Evolutionary conservation across 2,797 vertebrate genomes (phyloP).

Genomic region (Numenius phaeopus): DNA sequence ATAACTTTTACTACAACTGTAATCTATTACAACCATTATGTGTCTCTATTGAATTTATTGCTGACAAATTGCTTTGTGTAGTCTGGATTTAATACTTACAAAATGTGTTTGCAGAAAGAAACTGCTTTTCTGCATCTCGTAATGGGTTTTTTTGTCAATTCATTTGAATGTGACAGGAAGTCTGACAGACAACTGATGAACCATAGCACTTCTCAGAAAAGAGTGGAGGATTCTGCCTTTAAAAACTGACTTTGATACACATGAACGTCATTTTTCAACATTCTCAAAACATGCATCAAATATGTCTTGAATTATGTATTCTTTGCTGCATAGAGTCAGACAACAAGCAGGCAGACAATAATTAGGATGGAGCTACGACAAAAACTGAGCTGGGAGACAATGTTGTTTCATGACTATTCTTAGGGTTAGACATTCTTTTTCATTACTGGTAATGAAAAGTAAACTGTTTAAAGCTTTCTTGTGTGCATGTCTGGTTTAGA

Average conservation of each 20-base stretch:
- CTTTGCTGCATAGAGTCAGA: background rate
- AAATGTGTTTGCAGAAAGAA: background rate
- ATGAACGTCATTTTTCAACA: background rate
- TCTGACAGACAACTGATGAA: constrained; percentile 12
- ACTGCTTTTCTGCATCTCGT: background rate
- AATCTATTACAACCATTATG: background rate
- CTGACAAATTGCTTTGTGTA: background rate
- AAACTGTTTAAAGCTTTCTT: background rate
- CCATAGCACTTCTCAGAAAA: background rate
- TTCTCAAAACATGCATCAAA: background rate
- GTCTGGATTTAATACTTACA: background rate
- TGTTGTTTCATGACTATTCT: background rate
- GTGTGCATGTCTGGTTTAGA: background rate
- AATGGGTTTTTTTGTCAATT: constrained; percentile 1
- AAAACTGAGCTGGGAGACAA: background rate
- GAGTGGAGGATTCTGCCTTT: background rate
- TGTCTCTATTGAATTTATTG: background rate
- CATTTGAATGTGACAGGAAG: background rate
- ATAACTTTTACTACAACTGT: background rate
- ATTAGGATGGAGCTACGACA: background rate
- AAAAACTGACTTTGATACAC: background rate
- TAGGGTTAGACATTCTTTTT: background rate
- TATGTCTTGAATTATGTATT: background rate
- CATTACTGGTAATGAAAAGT: background rate
- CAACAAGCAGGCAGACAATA: background rate